Evolutionary conservation across 2,113 vertebrate species (phyloP).

Genomic region (Collichthys lucidus): DNA sequence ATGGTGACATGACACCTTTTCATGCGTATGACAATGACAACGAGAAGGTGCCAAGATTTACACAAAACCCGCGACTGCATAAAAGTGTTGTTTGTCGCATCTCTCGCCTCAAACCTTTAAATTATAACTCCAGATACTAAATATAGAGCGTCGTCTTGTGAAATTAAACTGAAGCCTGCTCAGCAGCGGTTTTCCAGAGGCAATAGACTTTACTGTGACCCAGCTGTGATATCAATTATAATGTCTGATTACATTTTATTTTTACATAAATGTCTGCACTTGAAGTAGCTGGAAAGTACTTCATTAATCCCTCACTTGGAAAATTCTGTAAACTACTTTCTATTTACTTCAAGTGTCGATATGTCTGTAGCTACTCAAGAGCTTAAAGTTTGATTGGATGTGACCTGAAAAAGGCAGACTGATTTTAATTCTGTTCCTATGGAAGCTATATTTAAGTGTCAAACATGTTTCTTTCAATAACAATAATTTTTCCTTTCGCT

Average conservation of each 20-base stretch:
- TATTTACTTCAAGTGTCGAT: not conserved
- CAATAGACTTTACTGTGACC: slow-evolving; percentile 4
- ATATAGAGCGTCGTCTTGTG: not conserved
- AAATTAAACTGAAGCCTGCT: not conserved
- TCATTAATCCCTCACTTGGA: not conserved
- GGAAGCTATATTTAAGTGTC: not conserved
- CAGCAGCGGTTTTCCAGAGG: not conserved
- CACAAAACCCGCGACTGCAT: slow-evolving; percentile 43
- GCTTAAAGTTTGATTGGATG: slow-evolving; percentile 20
- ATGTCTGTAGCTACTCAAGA: not conserved
- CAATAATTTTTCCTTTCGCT: not conserved
- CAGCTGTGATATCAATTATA: not conserved
- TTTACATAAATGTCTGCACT: not conserved
- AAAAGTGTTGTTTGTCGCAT: slow-evolving; percentile 25
- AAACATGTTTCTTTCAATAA: no score
- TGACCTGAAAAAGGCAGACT: not conserved
- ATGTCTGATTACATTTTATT: slow-evolving; percentile 29
- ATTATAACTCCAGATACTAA: slow-evolving; percentile 9
- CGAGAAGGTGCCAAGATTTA: slow-evolving; percentile 49
- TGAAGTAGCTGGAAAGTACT: not conserved
- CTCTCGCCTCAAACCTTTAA: not conserved
- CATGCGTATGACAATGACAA: not conserved
- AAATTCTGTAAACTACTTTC: not conserved
- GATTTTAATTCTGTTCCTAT: not conserved
- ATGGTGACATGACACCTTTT: slow-evolving; percentile 40